Base-by-base conservation (phyloP, 23 tunicate species). In the Halocynthia aurantium region DNA sequence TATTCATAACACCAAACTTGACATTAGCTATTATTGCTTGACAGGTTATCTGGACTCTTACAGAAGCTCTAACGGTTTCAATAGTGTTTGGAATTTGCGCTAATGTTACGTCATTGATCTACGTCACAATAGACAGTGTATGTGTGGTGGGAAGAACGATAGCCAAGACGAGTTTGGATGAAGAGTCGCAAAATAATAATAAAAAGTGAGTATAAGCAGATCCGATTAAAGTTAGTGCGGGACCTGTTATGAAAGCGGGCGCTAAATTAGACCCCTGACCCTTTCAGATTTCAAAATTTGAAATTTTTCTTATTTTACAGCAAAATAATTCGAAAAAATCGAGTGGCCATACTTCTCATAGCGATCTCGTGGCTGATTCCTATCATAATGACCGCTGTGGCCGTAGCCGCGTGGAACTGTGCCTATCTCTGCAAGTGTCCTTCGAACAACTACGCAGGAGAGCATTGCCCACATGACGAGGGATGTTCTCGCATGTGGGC, bases 401-500 rank as follows among this genome's bases (percentile, higher is more conserved):
- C 76, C 15, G 44, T 31, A 31, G 44, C 44, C 44, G 55, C 13
- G 17, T 72, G 76, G 76, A 72, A 72, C 61, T 72, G 76, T 44
- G 76, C 76, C 12, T 10, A 1, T 40, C 61, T 40, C 10, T 72
- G 76, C 44, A 11, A 12, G 17, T 72, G 76, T 72, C 76, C 76
- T 12, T 31, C 61, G 0, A 72, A 72, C 17, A 72, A 72, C 17
- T 72, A 40, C 62, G 61, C 2, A 12, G 62, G 62, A 12, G 76
- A 72, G 13, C 62, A 72, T 17, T 72, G 76, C 76, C 76, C 76
- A 17, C 15, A 31, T 12, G 76, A 50, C 15, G 5, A 31, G 10
- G 12, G 61, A 10, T 72, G 76, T 17, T 72, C 76, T 9, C 44
- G 51, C 11, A 72, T 72, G 76, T 72, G 76, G 76, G 76, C 76